phyloP scores from a whole-genome alignment of 2,888 invertebrate genomes.

The Copidosoma aretas region DNA sequence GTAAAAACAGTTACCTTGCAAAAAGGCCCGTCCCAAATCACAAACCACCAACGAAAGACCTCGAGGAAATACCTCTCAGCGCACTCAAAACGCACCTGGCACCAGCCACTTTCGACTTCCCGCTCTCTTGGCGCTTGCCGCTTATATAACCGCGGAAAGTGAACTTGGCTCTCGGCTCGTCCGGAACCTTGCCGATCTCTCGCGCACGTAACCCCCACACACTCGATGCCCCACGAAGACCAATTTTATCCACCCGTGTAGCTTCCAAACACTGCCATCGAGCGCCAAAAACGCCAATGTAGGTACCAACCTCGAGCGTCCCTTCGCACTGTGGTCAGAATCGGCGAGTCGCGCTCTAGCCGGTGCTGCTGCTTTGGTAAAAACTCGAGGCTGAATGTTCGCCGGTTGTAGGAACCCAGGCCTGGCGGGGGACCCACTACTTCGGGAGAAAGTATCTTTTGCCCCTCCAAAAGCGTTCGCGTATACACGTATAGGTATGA shows the following conservation, averaged over 20 bases:
- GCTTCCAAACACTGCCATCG: background rate
- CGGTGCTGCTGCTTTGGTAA: slow-evolving; percentile 50
- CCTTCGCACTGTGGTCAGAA: background rate
- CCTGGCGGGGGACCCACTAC: slow-evolving; percentile 24
- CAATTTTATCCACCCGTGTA: background rate
- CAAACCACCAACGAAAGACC: too few relatives aligned
- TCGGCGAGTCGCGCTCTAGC: background rate
- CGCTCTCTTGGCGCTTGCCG: background rate
- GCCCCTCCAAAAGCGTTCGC: slow-evolving; percentile 38
- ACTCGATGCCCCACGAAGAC: background rate
- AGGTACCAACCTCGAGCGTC: slow-evolving; percentile 17
- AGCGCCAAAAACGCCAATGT: too few relatives aligned
- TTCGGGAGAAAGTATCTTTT: slow-evolving; percentile 33
- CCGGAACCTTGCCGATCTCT: background rate
- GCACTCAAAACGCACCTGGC: background rate
- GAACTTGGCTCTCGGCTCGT: slow-evolving; percentile 12
- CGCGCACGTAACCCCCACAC: background rate
- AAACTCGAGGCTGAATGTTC: slow-evolving; percentile 58
- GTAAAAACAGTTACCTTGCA: too few relatives aligned
- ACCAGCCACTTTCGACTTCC: slow-evolving; percentile 30
- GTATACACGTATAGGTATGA: slow-evolving; percentile 1
- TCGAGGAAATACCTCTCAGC: too few relatives aligned
- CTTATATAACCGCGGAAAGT: slow-evolving; percentile 35
- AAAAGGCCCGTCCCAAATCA: too few relatives aligned
- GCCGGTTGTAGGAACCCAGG: slow-evolving; percentile 34